Base-by-base conservation (phyloP, 2,888 invertebrate species). In the Drosophila emarginata region DNA sequence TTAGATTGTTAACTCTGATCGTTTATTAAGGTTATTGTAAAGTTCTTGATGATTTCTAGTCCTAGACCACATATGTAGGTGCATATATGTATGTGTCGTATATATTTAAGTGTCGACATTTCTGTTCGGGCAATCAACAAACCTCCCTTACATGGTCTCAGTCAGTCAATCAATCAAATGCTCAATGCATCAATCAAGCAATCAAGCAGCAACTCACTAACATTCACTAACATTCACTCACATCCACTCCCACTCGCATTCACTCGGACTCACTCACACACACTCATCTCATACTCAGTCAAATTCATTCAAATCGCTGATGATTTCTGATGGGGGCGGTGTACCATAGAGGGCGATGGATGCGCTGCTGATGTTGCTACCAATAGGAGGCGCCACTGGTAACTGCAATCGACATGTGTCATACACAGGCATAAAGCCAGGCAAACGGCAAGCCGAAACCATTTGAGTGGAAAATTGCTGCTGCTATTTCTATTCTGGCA, bases 381-480 rank as follows among this genome's bases (percentile, higher is more conserved):
- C 74, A 39, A 61, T 66, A 67, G 78, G 62, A 72, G 75, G 80
- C 76, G 67, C 74, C 67, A 62, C 51, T 40, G 74, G 57, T 26
- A 56, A 64, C 69, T 80, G 80, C 80, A 78, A 76, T 78, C 76
- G 80, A 80, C 80, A 80, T 83, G 76, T 80, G 78, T 83, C 80
- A 80, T 83, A 76, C 80, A 76, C 79, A 80, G 78, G 45, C 59
- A 32, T 32, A 58, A 15, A 45, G 50, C 50, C 66, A 9, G 5
- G 9, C 32, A 32, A 32, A 32, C 32, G 32, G 32, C 32, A 32
- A 11, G 32, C 32, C 53, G 54, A 54, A 71, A 54, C 68, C 84
- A 83, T 72, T 83, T 80, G 61, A 79, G 80, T 79, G 79, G 79
- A 83, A 79, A 79, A 79, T 79, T 75, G 78, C 73, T 78, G 66